Percentiles rank a stretch among this genome's conserved stretches.
Evolutionary conservation across 2,797 vertebrate species (phyloP).

Genomic region (Lagothrix lagotricha): DNA sequence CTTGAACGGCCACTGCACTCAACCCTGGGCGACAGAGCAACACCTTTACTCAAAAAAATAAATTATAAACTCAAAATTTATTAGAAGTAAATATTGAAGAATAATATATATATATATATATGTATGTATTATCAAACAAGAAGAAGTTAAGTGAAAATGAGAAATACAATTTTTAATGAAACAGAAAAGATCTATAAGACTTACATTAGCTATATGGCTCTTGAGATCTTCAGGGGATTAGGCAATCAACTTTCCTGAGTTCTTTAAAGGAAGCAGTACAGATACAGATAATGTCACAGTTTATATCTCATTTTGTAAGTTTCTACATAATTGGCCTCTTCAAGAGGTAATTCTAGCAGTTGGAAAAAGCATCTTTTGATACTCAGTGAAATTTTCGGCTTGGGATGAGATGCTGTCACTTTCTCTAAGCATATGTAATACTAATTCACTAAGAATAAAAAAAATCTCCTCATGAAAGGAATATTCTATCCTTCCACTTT

Average conservation of each 20-base stretch:
- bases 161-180: slow-evolving; percentile 4
- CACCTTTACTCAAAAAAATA: no score
- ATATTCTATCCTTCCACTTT: neutral
- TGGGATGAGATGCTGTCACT: slow-evolving; percentile 3
- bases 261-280: neutral
- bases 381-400: neutral
- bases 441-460: neutral
- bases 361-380: neutral
- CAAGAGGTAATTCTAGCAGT: neutral
- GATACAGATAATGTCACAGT: neutral
- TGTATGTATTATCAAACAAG: neutral
- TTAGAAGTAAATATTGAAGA: neutral
- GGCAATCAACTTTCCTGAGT: neutral
- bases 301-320: neutral
- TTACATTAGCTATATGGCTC: neutral
- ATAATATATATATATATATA: neutral
- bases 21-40: no score
- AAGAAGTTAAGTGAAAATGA: neutral
- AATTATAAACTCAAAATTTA: neutral
- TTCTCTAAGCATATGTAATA: neutral
- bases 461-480: neutral
- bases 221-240: neutral
- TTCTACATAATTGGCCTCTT: neutral
- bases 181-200: neutral
- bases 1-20: no score